Conservation (phyloP, 2,797 vertebrate species). For the Columba guinea region DNA sequence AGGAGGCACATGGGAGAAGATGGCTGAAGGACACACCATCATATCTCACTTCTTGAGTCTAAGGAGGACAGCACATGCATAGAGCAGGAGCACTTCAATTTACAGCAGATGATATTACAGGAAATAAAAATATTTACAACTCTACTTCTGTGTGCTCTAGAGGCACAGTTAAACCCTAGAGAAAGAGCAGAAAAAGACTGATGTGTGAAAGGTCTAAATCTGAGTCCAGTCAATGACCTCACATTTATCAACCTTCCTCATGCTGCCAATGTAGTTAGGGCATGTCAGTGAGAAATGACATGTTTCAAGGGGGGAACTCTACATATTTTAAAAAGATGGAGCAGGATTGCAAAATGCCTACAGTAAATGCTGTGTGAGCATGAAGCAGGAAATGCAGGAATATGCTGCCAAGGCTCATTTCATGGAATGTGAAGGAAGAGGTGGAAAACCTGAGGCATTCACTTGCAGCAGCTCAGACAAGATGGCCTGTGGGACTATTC, state of each 20-base stretch:
- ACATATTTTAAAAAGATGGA: neutral
- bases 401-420: neutral
- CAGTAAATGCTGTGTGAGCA: neutral
- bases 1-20: neutral
- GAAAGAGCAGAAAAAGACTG: neutral
- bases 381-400: neutral
- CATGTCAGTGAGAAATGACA: neutral
- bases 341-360: neutral
- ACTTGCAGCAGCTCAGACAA: neutral
- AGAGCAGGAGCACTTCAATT: neutral
- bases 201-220: neutral
- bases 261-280: neutral
- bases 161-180: neutral
- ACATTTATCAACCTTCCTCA: neutral
- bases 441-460: neutral
- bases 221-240: neutral
- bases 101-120: neutral
- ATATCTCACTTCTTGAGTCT: rapidly evolving
- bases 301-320: neutral
- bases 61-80: rapidly evolving
- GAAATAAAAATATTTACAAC: neutral
- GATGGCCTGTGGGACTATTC: neutral
- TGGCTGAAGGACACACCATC: neutral
- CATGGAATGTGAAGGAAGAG: neutral
- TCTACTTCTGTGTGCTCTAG: neutral